These are phyloP conservation scores for Euphydryas editha DNA, from an alignment of 2,888 invertebrate genomes.

Conservation along the genomic window DNA sequence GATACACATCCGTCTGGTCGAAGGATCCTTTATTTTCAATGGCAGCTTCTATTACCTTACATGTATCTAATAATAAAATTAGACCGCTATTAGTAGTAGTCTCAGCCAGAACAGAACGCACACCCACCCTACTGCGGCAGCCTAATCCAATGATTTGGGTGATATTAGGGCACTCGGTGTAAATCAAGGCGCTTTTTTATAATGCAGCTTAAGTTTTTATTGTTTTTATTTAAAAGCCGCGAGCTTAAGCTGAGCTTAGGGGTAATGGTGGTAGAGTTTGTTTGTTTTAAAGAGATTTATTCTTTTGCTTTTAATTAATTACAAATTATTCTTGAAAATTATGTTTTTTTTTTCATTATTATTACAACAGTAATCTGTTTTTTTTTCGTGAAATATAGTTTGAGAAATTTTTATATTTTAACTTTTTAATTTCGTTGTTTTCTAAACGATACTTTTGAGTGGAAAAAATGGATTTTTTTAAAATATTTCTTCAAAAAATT, in stretches of 20 bases:
- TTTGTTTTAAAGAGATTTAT: constrained; percentile 16
- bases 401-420: too few species aligned
- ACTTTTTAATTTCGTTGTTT: too few species aligned
- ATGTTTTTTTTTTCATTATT: background rate
- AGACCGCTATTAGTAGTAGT: too few species aligned
- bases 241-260: constrained; percentile 8
- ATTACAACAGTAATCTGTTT: background rate
- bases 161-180: constrained; percentile 51
- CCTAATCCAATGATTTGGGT: constrained; percentile 72
- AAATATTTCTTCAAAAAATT: too few species aligned
- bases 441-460: too few species aligned
- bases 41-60: too few species aligned
- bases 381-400: background rate
- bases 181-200: constrained; percentile 36
- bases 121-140: constrained; percentile 41
- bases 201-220: constrained; percentile 37
- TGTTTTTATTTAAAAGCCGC: constrained; percentile 37
- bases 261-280: constrained; percentile 14
- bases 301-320: background rate
- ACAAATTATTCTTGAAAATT: background rate
- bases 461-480: too few species aligned
- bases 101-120: background rate
- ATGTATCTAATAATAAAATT: too few species aligned
- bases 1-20: too few species aligned
- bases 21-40: too few species aligned